Evolutionary conservation across 1,140 invertebrate species (phyloP).

Genomic region (Macrocentrus cingulum): DNA sequence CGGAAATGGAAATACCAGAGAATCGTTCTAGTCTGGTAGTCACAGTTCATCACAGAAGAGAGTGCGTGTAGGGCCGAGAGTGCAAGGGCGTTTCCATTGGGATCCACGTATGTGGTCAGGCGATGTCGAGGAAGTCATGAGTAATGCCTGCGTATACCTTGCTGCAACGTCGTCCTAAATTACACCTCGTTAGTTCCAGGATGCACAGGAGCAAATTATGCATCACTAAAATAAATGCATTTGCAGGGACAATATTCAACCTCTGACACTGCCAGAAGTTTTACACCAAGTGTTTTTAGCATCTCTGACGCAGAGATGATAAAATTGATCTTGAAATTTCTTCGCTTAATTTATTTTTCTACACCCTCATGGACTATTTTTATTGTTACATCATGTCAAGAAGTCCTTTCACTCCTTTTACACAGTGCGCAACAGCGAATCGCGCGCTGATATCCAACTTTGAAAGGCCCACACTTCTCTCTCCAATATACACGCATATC

Average conservation of each 20-base stretch:
- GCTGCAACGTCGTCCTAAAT: not conserved
- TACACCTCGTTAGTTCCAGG: conserved; percentile 9
- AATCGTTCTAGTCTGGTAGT: conserved; percentile 18
- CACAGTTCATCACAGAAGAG: not conserved
- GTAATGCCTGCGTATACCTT: not conserved
- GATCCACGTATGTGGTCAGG: not conserved
- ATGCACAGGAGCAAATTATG: conserved; percentile 2
- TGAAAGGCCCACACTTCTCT: not conserved
- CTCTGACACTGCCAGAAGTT: too few relatives aligned
- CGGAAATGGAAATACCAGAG: conserved; percentile 18
- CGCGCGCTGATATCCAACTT: conserved; percentile 5
- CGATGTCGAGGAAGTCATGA: not conserved
- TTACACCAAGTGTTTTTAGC: too few relatives aligned
- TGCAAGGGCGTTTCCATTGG: not conserved
- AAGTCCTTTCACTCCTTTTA: conserved; percentile 19
- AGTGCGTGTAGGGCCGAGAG: not conserved
- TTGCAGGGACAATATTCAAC: not conserved
- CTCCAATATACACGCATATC: too few relatives aligned
- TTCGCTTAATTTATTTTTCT: too few relatives aligned
- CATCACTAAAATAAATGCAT: not conserved
- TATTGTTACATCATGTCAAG: conserved; percentile 1
- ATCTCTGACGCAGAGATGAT: too few relatives aligned
- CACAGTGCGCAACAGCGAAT: conserved; percentile 7
- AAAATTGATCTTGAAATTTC: not conserved
- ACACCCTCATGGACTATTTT: not conserved